Evolutionary conservation across 2,888 invertebrate species (phyloP).

Genomic region (Adela reaumurella): DNA sequence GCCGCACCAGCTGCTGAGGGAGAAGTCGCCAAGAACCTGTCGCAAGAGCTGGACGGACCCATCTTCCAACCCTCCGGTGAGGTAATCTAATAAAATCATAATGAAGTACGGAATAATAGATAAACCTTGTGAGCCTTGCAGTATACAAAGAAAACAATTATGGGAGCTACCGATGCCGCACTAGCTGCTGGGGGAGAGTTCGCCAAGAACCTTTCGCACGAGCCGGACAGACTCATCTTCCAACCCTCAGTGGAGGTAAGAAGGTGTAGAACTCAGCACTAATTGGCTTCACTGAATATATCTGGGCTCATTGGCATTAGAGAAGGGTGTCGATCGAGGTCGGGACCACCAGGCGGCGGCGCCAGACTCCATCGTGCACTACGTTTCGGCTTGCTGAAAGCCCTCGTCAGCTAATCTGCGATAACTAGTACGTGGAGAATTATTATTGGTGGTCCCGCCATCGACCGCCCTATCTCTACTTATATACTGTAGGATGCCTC

Average conservation of each 20-base stretch:
- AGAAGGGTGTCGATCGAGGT: too few relatives aligned
- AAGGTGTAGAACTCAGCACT: too few relatives aligned
- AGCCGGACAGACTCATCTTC: conserved; percentile 97
- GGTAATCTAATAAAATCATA: conserved; percentile 31
- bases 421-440: too few relatives aligned
- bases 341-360: too few relatives aligned
- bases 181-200: conserved; percentile 76
- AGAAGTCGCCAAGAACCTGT: conserved; percentile 77
- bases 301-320: too few relatives aligned
- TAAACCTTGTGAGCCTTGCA: conserved; percentile 80
- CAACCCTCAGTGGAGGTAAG: conserved; percentile 84
- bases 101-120: conserved; percentile 68
- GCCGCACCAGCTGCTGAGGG: conserved; percentile 67
- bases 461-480: too few relatives aligned
- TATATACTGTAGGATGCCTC: too few relatives aligned
- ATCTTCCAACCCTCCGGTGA: conserved; percentile 93
- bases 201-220: conserved; percentile 79
- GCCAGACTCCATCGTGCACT: too few relatives aligned
- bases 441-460: too few relatives aligned
- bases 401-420: too few relatives aligned
- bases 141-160: conserved; percentile 87
- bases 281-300: too few relatives aligned
- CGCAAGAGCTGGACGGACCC: conserved; percentile 96
- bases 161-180: conserved; percentile 76
- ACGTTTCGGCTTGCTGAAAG: too few relatives aligned